These are phyloP conservation scores for Leucophenga maculata DNA, from an alignment of 2,888 invertebrate species.

Conservation along the genomic window DNA sequence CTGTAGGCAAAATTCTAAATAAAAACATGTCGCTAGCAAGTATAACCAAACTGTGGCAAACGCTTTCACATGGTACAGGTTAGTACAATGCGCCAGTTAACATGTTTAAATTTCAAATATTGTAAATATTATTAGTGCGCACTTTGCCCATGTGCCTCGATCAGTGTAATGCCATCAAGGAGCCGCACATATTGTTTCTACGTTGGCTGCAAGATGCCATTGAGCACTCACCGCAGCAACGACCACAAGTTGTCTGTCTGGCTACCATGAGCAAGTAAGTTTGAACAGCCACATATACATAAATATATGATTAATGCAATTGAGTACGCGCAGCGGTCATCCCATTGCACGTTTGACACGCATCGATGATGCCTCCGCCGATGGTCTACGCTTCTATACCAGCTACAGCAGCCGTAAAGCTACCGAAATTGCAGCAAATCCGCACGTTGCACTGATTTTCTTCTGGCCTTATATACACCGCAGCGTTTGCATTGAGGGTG, in stretches of 20 bases:
- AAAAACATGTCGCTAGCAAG: background rate
- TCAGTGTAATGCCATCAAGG: slow-evolving; percentile 80
- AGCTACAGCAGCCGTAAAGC: slow-evolving; percentile 94
- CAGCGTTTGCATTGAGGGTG: slow-evolving; percentile 90
- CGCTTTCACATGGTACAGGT: background rate
- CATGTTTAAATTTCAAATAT: background rate
- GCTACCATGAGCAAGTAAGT: slow-evolving; percentile 87
- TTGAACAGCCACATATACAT: background rate
- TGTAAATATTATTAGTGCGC: slow-evolving; percentile 76
- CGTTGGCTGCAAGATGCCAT: slow-evolving; percentile 88
- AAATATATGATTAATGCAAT: slow-evolving; percentile 33
- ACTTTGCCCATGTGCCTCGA: slow-evolving; percentile 73
- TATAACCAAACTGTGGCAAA: slow-evolving; percentile 4
- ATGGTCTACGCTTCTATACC: slow-evolving; percentile 94
- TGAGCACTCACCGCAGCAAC: slow-evolving; percentile 79
- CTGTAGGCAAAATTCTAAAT: background rate
- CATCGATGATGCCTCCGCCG: slow-evolving; percentile 86
- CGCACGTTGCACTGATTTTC: slow-evolving; percentile 88
- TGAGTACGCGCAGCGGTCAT: slow-evolving; percentile 75
- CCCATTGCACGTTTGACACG: slow-evolving; percentile 93
- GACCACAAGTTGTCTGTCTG: slow-evolving; percentile 92
- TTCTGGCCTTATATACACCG: slow-evolving; percentile 89
- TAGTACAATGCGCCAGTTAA: background rate
- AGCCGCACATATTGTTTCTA: slow-evolving; percentile 87
- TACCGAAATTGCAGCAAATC: slow-evolving; percentile 86